Percentiles rank a stretch among this genome's conserved stretches.
phyloP scores from a whole-genome alignment of 2,888 invertebrate species.

The Drosophila rellima region DNA sequence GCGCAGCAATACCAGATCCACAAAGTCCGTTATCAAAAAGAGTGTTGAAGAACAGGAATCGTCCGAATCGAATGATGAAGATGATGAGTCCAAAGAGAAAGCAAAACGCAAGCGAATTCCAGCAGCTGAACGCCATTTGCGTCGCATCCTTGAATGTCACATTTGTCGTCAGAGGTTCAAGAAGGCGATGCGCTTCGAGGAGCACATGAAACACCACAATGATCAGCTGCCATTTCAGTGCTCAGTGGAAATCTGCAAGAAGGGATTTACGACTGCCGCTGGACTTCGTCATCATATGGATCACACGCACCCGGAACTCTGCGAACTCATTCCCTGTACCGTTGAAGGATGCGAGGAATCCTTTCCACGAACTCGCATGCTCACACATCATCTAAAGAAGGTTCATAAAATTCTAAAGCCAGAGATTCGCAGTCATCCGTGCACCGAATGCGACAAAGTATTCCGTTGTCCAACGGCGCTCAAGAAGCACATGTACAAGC shows the following conservation, averaged over 20 bases:
- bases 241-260: constrained; percentile 75
- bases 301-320: constrained; percentile 81
- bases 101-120: constrained; percentile 59
- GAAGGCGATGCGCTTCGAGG: constrained; percentile 74
- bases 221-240: constrained; percentile 83
- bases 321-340: constrained; percentile 74
- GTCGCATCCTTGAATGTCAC: constrained; percentile 66
- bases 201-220: constrained; percentile 84
- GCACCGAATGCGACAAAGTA: constrained; percentile 82
- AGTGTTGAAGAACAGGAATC: not conserved
- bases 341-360: constrained; percentile 79
- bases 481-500: constrained; percentile 84
- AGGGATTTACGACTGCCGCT: constrained; percentile 79
- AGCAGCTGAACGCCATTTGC: constrained; percentile 34
- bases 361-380: constrained; percentile 79
- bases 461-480: constrained; percentile 83
- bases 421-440: constrained; percentile 71
- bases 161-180: constrained; percentile 82
- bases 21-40: constrained; percentile 18
- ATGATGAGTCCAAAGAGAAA: not conserved
- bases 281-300: constrained; percentile 80
- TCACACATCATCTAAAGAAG: constrained; percentile 79
- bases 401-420: constrained; percentile 74
- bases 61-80: not conserved
- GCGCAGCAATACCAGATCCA: constrained; percentile 6